phyloP scores from a whole-genome alignment of 2,113 vertebrate species.

The Chloroceryle aenea region DNA sequence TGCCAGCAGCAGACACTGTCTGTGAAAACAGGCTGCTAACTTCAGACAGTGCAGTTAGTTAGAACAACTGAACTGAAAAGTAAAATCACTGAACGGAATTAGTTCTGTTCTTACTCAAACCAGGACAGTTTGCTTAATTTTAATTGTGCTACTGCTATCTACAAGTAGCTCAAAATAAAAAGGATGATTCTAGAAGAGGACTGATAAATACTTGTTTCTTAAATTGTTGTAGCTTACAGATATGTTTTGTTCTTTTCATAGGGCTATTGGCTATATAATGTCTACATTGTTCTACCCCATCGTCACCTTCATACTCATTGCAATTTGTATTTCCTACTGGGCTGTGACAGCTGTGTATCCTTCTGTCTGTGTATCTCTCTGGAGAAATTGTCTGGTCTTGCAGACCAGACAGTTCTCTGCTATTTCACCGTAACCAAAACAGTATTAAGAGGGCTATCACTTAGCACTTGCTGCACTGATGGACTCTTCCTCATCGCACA shows the following conservation, averaged over 20 bases:
- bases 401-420: background rate
- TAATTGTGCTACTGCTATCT: background rate
- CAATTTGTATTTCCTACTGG: conserved; percentile 93
- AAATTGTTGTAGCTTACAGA: background rate
- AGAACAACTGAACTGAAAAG: no score
- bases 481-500: background rate
- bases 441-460: rapidly evolving
- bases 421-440: background rate
- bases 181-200: background rate
- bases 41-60: no score
- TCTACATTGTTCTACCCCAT: conserved; percentile 91
- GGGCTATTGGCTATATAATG: conserved; percentile 91
- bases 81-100: no score
- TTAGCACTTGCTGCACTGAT: background rate
- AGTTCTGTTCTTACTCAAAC: no score
- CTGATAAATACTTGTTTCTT: background rate
- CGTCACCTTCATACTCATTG: conserved; percentile 90
- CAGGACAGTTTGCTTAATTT: conserved; percentile 6
- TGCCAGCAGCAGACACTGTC: no score
- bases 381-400: background rate
- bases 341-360: conserved; percentile 95
- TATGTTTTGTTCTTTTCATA: conserved; percentile 64
- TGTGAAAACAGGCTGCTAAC: no score
- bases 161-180: background rate
- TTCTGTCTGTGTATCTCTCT: conserved; percentile 35